A percentile compares a stretch with the other conserved stretches of the same genome.
Conservation (phyloP, 2,888 invertebrate species). For the Acrobasis consociella region DNA sequence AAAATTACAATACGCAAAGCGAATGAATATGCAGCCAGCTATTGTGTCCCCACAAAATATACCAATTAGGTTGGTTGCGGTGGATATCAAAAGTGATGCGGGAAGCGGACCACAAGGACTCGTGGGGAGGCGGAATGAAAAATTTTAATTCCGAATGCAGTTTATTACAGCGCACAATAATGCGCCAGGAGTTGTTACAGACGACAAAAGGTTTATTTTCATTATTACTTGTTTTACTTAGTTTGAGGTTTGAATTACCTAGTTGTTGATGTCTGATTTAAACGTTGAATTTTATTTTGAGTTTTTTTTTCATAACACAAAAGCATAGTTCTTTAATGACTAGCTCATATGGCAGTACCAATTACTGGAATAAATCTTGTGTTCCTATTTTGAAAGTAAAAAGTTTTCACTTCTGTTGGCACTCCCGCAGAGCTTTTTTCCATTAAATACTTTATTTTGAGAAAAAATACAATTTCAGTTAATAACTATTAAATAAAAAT, state of each 20-base stretch:
- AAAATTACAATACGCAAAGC: slow-evolving; percentile 71
- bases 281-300: background rate
- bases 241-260: slow-evolving; percentile 29
- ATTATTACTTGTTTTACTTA: slow-evolving; percentile 63
- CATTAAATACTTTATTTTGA: too few relatives aligned
- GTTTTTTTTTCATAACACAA: background rate
- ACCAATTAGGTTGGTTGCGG: slow-evolving; percentile 79
- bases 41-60: slow-evolving; percentile 77
- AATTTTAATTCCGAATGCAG: slow-evolving; percentile 82
- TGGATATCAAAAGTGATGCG: slow-evolving; percentile 77
- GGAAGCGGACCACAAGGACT: slow-evolving; percentile 55
- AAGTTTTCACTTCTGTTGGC: too few relatives aligned
- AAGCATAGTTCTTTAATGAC: background rate
- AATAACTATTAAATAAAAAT: too few relatives aligned
- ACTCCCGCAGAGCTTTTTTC: too few relatives aligned
- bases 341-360: too few relatives aligned
- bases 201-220: slow-evolving; percentile 73
- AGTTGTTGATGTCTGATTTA: background rate
- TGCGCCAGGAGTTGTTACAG: slow-evolving; percentile 53
- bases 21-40: slow-evolving; percentile 72
- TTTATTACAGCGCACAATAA: slow-evolving; percentile 79
- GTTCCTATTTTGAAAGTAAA: too few relatives aligned
- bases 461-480: too few relatives aligned
- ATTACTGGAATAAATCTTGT: background rate
- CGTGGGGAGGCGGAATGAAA: slow-evolving; percentile 69